A percentile compares a stretch with the other conserved stretches of the same genome.
Evolutionary conservation across 2,797 vertebrate genomes (phyloP).

Genomic region (Thamnophis elegans): DNA sequence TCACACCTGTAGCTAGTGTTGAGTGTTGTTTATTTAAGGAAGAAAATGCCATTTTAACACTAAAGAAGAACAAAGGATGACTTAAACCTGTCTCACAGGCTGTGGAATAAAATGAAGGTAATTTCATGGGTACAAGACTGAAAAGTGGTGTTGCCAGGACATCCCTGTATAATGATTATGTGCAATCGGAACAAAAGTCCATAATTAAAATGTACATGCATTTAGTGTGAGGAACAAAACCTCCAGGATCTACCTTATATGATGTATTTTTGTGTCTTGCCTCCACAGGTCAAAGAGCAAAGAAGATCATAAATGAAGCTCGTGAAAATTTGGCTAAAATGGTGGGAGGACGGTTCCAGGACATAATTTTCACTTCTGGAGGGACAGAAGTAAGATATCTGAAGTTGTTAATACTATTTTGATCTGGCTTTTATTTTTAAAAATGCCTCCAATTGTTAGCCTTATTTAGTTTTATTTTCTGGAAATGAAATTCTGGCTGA

Average conservation of each 20-base stretch:
- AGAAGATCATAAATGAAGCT: conserved; percentile 76
- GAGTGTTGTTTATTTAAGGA: neutral
- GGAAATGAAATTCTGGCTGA: neutral
- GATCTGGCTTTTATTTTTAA: neutral
- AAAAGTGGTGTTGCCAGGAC: neutral
- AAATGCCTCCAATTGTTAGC: neutral
- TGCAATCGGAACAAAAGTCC: neutral
- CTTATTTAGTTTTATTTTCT: neutral
- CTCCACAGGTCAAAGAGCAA: conserved; percentile 79
- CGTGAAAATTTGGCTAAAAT: conserved; percentile 84
- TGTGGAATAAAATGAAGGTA: neutral
- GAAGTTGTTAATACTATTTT: fast-evolving
- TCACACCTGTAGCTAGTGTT: neutral
- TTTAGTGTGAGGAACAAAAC: neutral
- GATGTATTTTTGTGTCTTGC: fast-evolving
- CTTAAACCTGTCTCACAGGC: neutral
- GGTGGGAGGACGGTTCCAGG: conserved; percentile 81
- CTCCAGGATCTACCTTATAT: neutral
- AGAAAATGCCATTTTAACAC: neutral
- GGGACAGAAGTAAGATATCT: conserved; percentile 87
- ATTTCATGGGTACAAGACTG: neutral
- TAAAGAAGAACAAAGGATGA: neutral
- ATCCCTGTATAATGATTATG: neutral
- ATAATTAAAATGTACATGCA: neutral
- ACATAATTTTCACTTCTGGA: conserved; percentile 92